Evolutionary conservation across 2,113 vertebrate species (phyloP).

Genomic region (Tyrannus savana): DNA sequence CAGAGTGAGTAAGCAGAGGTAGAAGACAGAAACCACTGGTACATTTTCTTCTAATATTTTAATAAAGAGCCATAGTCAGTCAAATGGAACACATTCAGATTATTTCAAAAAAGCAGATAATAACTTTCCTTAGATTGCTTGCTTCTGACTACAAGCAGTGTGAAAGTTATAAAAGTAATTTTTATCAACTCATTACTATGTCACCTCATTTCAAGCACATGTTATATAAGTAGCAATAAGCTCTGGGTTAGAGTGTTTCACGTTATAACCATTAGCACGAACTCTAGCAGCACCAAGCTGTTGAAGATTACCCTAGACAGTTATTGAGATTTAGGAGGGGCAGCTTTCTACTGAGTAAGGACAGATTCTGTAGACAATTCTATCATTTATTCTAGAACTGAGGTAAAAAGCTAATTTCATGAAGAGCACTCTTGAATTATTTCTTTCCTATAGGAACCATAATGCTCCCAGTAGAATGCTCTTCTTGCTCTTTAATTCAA

Average conservation of each 20-base stretch:
- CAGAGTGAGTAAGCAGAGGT: neutral
- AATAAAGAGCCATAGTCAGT: constrained; percentile 74
- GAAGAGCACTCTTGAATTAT: constrained; percentile 56
- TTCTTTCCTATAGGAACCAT: constrained; percentile 36
- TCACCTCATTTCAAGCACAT: constrained; percentile 75
- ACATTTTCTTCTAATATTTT: constrained; percentile 72
- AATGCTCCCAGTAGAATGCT: constrained; percentile 28
- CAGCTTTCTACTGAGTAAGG: constrained; percentile 51
- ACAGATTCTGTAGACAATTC: constrained; percentile 36
- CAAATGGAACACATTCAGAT: constrained; percentile 78
- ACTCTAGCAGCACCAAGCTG: constrained; percentile 60
- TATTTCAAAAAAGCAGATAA: constrained; percentile 79
- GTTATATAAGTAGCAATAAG: constrained; percentile 68
- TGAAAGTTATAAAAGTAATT: constrained; percentile 83
- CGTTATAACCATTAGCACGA: constrained; percentile 57
- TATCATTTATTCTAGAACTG: constrained; percentile 40
- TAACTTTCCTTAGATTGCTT: constrained; percentile 81
- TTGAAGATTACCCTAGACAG: constrained; percentile 64
- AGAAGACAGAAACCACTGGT: constrained; percentile 14
- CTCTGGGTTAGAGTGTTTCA: constrained; percentile 39
- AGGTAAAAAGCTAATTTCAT: constrained; percentile 71
- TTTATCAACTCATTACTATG: constrained; percentile 84
- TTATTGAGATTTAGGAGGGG: constrained; percentile 68
- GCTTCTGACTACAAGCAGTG: constrained; percentile 72
- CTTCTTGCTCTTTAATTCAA: constrained; percentile 62